A percentile compares a stretch with the other conserved stretches of the same genome.
These are phyloP conservation scores for Lithosia quadra DNA, from an alignment of 2,888 invertebrate species.

Conservation along the genomic window DNA sequence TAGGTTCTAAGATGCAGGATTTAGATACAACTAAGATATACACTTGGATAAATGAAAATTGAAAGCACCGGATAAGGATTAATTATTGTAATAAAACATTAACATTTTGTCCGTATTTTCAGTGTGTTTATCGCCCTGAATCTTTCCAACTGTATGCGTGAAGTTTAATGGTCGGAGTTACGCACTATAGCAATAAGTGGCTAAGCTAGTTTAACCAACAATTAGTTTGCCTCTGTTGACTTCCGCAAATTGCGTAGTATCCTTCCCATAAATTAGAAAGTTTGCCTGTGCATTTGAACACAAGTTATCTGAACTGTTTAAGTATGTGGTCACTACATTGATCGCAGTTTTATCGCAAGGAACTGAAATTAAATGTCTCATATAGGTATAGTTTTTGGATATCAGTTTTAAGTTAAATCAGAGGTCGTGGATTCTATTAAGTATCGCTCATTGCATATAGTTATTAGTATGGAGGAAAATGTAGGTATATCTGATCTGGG, in stretches of 20 bases:
- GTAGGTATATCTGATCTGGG: no score
- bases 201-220: constrained; percentile 3
- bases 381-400: neutral
- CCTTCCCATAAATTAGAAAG: constrained; percentile 12
- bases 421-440: no score
- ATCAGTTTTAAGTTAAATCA: neutral
- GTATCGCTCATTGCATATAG: no score
- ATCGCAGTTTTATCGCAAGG: neutral
- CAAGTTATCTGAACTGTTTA: neutral
- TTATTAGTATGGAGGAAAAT: no score
- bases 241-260: constrained; percentile 10
- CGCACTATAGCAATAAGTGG: constrained; percentile 1
- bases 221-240: constrained; percentile 6
- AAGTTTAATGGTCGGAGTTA: constrained; percentile 15
- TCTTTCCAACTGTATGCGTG: constrained; percentile 9
- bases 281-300: constrained; percentile 6
- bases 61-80: no score
- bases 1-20: neutral
- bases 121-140: neutral
- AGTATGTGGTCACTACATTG: neutral
- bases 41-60: neutral
- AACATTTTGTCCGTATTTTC: neutral
- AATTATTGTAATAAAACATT: no score
- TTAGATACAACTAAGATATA: neutral
- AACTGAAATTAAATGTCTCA: neutral